A percentile compares a stretch with the other conserved stretches of the same genome.
phyloP scores from a whole-genome alignment of 2,888 invertebrate genomes.

The Diachrysia chrysitis region DNA sequence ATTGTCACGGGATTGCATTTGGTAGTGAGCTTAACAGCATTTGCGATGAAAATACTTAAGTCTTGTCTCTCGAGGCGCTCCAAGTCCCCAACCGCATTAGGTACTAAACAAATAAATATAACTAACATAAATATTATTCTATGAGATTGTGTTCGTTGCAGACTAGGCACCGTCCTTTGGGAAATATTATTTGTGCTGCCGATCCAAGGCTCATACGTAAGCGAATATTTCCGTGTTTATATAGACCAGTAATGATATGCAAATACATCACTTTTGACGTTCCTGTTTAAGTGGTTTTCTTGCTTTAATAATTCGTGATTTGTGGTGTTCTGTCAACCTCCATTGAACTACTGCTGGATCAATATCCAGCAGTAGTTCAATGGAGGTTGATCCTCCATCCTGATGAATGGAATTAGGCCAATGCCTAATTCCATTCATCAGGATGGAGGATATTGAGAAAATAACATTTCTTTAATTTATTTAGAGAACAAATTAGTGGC shows the following conservation, averaged over 20 bases:
- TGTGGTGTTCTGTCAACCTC: neutral
- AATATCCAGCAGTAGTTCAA: neutral
- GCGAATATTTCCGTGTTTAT: conserved; percentile 9
- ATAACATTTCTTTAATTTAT: too few relatives aligned
- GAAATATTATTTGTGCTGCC: conserved; percentile 13
- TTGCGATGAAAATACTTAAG: too few relatives aligned
- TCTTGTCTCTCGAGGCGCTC: neutral
- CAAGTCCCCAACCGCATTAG: neutral
- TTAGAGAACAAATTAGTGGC: too few relatives aligned
- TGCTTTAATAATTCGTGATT: neutral
- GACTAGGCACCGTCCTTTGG: conserved; percentile 6
- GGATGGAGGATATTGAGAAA: too few relatives aligned
- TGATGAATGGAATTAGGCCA: too few relatives aligned
- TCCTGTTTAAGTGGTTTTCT: neutral
- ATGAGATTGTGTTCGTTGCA: neutral
- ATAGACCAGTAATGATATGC: conserved; percentile 30
- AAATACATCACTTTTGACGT: conserved; percentile 25
- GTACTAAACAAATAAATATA: conserved; percentile 10
- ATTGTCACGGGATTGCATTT: too few relatives aligned
- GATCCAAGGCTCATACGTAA: conserved; percentile 7
- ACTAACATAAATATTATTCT: conserved; percentile 16
- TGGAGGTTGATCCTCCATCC: too few relatives aligned
- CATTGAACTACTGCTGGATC: neutral
- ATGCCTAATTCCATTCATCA: too few relatives aligned
- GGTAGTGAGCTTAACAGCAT: too few relatives aligned